Evolutionary conservation across 1,140 invertebrate species (phyloP).

Genomic region (Ceratosolen solmsi): DNA sequence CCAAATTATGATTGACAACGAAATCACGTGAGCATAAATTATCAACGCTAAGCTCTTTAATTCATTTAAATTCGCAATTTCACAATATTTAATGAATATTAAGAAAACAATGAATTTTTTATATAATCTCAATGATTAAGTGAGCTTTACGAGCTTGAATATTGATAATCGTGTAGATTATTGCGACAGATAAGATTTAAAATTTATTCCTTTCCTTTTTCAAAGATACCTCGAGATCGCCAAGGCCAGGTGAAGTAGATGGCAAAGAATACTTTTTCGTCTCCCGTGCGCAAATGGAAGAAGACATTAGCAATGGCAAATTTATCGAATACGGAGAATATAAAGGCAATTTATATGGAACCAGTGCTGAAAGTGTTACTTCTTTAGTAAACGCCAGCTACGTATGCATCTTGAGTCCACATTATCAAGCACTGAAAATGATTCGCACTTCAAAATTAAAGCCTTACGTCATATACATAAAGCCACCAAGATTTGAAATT

Average conservation of each 20-base stretch:
- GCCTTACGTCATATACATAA: slow-evolving; percentile 95
- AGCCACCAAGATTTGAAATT: slow-evolving; percentile 89
- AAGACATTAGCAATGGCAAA: slow-evolving; percentile 90
- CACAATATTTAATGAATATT: too few relatives aligned
- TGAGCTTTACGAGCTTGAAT: too few relatives aligned
- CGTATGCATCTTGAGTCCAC: slow-evolving; percentile 95
- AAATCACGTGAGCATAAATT: too few relatives aligned
- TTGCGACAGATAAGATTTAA: too few relatives aligned
- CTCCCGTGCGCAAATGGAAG: slow-evolving; percentile 90
- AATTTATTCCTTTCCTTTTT: too few relatives aligned
- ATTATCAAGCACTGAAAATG: slow-evolving; percentile 96
- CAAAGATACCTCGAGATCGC: slow-evolving; percentile 90
- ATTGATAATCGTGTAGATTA: too few relatives aligned
- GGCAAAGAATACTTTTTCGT: slow-evolving; percentile 97
- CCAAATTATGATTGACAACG: too few relatives aligned
- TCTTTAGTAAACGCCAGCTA: slow-evolving; percentile 89
- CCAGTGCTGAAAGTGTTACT: slow-evolving; percentile 90
- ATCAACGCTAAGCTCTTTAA: too few relatives aligned
- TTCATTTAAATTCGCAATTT: too few relatives aligned
- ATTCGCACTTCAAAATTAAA: slow-evolving; percentile 91
- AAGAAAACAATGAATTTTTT: too few relatives aligned
- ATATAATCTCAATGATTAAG: too few relatives aligned
- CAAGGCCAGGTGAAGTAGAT: slow-evolving; percentile 88
- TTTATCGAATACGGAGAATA: slow-evolving; percentile 98
- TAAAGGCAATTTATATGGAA: slow-evolving; percentile 97